A percentile compares a stretch with the other conserved stretches of the same genome.
These are phyloP conservation scores for Pterostichus madidus DNA, from an alignment of 2,888 invertebrate species.

Conservation along the genomic window DNA sequence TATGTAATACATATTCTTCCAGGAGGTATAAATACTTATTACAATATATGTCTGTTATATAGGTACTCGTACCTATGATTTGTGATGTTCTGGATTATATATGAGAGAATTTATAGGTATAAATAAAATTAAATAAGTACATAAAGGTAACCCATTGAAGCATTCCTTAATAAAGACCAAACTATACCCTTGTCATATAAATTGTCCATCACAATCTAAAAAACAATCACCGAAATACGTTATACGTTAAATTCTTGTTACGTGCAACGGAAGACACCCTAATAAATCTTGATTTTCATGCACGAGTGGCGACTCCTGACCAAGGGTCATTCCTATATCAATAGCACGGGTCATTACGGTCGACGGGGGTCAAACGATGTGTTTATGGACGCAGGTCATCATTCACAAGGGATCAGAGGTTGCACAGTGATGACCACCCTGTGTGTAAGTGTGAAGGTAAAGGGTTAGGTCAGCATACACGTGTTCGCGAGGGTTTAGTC, in stretches of 20 bases:
- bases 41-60: too few relatives aligned
- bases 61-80: too few relatives aligned
- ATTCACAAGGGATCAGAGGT: constrained; percentile 67
- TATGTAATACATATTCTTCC: too few relatives aligned
- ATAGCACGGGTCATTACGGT: constrained; percentile 59
- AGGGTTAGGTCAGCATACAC: constrained; percentile 31
- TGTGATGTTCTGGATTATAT: too few relatives aligned
- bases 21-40: too few relatives aligned
- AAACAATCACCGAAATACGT: constrained; percentile 41
- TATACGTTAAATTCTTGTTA: constrained; percentile 55
- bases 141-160: not conserved
- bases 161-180: not conserved
- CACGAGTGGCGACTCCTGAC: constrained; percentile 47
- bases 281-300: constrained; percentile 59
- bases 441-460: not conserved
- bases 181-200: constrained; percentile 1
- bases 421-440: constrained; percentile 48
- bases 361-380: constrained; percentile 68
- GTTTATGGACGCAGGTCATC: constrained; percentile 69
- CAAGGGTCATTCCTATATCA: constrained; percentile 50
- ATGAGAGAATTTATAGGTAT: too few relatives aligned
- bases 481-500: constrained; percentile 38
- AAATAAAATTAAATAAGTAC: too few relatives aligned
- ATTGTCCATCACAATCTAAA: not conserved
- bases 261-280: constrained; percentile 24